Evolutionary conservation across 2,888 invertebrate species (phyloP), one percentile per base, ranked within the genome.

Genomic region (Stenurella melanura): DNA sequence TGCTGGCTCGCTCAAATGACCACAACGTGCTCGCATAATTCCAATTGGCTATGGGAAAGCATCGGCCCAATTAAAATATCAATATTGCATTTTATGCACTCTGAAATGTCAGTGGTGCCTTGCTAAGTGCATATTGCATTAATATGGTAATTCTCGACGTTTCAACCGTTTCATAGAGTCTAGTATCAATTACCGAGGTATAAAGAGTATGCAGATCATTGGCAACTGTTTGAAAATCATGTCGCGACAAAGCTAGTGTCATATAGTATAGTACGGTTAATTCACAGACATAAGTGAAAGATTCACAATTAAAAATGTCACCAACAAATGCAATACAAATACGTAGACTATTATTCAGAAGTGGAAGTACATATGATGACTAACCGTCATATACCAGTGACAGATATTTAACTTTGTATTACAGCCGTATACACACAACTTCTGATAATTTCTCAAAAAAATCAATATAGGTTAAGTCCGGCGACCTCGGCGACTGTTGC

Each of bases 111-210:
- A 15, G 30, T 18, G 60, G 58, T 58, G 74, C 66, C 66, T 11
- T 18, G 56, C 38, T 42, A 66, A 64, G 73, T 66, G 73, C 66
- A 66, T 66, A 73, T 73, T 73, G 21, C 71, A 70, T 70, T 70
- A 68, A 64, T 70, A 70, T 70, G 70, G 63, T 70, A 75, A 71
- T 74, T 70, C 34, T 54, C 63, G 58, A 69, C 38, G 58, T 34
- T 60, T 21, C 60, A 60, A 42, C 21, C 15, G 70, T 60, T 60
- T 58, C 60, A 42, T 58, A 12, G 15, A 30, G 11, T 57, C 30
- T 26, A 34, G 57, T 21, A 54, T 30, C 34, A 34, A 42, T 64
- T 64, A 56, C 15, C 64, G 60, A 18, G 18, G 38, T 60, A 21
- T 42, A 67, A 56, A 67, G 42, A 66, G 42, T 17, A 50, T 61